A percentile compares a stretch with the other conserved stretches of the same genome.
Conservation (phyloP, 2,888 invertebrate species). For the Eupsilia transversa region DNA sequence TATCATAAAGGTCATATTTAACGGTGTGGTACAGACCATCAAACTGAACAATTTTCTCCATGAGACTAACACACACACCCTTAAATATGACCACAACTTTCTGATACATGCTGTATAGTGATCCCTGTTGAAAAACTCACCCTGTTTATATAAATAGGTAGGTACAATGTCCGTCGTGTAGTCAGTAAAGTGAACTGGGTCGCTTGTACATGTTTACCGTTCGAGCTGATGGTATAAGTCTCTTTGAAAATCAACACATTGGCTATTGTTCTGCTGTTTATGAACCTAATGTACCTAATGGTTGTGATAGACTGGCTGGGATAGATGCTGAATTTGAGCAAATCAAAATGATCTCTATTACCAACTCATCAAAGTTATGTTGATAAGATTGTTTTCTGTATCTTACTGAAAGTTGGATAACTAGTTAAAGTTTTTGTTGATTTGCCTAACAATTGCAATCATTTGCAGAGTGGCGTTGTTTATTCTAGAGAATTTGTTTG, state of each 20-base stretch:
- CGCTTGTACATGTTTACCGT: conserved; percentile 18
- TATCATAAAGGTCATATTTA: background rate
- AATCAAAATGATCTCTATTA: background rate
- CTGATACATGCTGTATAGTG: background rate
- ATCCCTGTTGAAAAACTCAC: background rate
- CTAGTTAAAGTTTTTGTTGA: background rate
- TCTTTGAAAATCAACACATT: conserved; percentile 41
- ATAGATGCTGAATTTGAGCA: background rate
- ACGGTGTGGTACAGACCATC: background rate
- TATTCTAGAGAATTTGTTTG: background rate
- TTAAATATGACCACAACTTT: background rate
- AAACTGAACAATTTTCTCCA: background rate
- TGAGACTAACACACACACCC: background rate
- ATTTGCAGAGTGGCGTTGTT: background rate
- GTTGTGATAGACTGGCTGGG: conserved; percentile 1
- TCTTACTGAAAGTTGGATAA: background rate
- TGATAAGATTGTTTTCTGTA: background rate
- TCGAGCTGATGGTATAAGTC: conserved; percentile 6
- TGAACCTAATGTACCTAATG: background rate
- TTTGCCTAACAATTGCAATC: background rate
- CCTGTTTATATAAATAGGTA: background rate
- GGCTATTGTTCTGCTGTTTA: conserved; percentile 24
- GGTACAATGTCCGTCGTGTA: conserved; percentile 8
- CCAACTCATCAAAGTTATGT: background rate
- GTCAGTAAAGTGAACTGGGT: conserved; percentile 30